Conservation (phyloP, 2,113 vertebrate genomes). For the Neotoma lepida region DNA sequence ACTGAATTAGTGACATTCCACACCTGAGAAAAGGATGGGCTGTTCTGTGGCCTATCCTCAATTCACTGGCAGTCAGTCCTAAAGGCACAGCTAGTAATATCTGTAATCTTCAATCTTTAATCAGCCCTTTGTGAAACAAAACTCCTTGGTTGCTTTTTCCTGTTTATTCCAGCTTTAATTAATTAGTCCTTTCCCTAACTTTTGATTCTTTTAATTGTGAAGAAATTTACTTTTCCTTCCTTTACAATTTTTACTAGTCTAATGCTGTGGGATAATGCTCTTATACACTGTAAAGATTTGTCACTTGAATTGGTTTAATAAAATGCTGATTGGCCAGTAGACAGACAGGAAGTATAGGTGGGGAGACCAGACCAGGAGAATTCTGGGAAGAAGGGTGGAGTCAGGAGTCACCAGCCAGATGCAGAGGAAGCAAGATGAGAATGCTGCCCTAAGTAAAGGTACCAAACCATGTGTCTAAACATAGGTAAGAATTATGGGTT, state of each 20-base stretch:
- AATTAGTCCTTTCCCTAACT: neutral
- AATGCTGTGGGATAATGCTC: too few species aligned
- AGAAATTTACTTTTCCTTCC: neutral
- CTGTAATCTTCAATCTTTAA: neutral
- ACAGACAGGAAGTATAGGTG: too few species aligned
- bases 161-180: neutral
- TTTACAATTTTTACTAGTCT: neutral
- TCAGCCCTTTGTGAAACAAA: neutral
- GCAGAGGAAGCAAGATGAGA: too few species aligned
- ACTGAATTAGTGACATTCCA: neutral
- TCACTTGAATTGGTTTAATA: too few species aligned
- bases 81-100: neutral
- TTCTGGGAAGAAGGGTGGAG: too few species aligned
- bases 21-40: neutral
- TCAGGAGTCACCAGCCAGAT: too few species aligned
- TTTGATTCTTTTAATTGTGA: neutral
- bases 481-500: too few species aligned
- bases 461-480: too few species aligned
- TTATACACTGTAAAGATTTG: too few species aligned
- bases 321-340: too few species aligned
- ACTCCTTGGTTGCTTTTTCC: neutral
- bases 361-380: too few species aligned
- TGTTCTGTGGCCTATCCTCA: neutral
- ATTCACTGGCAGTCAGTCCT: neutral
- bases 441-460: too few species aligned